Conservation (phyloP, 2,797 vertebrate species). For the Emys orbicularis region DNA sequence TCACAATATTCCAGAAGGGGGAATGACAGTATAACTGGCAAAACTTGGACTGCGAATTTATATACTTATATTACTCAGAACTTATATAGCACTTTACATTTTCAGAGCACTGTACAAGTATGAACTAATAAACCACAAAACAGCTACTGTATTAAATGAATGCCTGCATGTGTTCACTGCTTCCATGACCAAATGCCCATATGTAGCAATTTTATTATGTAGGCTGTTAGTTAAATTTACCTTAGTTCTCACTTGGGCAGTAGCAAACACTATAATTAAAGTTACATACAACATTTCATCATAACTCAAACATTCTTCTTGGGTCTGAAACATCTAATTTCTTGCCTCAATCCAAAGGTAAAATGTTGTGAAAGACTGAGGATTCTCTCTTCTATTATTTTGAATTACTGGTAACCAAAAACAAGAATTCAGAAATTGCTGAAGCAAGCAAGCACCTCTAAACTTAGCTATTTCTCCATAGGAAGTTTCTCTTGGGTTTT, state of each 20-base stretch:
- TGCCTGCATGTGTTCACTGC: background rate
- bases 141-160: background rate
- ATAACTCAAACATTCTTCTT: background rate
- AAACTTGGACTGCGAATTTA: background rate
- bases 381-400: constrained; percentile 34
- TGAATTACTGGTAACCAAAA: background rate
- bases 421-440: constrained; percentile 57
- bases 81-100: background rate
- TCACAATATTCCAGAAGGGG: background rate
- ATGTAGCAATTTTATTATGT: rapidly evolving
- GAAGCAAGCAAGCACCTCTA: constrained; percentile 45
- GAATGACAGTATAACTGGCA: background rate
- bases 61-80: background rate
- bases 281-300: background rate
- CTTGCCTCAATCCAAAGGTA: constrained; percentile 14
- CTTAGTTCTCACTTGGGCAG: background rate
- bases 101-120: background rate
- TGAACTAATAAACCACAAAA: background rate
- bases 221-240: background rate
- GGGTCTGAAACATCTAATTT: background rate
- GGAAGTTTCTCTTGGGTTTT: constrained; percentile 46
- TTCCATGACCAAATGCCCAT: background rate
- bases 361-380: background rate
- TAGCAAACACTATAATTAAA: background rate
- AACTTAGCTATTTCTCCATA: constrained; percentile 32